Conservation (phyloP, 2,797 vertebrate genomes). For the Eulemur mongoz region DNA sequence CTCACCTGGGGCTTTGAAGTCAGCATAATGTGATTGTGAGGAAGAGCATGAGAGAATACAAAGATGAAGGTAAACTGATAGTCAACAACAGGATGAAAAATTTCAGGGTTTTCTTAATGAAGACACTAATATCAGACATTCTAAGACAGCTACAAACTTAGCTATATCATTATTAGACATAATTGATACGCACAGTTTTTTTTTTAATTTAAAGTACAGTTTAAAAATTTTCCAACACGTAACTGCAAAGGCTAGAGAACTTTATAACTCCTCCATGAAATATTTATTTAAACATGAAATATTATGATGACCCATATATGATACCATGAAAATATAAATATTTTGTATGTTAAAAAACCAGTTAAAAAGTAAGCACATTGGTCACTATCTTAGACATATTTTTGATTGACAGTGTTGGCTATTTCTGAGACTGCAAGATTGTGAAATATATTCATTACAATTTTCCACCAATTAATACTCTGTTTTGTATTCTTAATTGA, state of each 20-base stretch:
- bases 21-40: background rate
- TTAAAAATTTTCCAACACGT: background rate
- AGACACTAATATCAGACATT: background rate
- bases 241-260: background rate
- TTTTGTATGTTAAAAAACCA: background rate
- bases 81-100: background rate
- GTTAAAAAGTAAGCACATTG: background rate
- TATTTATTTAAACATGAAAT: background rate
- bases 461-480: background rate
- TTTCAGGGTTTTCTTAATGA: background rate
- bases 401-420: background rate
- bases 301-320: background rate
- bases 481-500: background rate
- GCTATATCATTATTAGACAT: background rate
- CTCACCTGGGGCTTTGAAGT: background rate
- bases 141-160: slow-evolving; percentile 4
- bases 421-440: background rate
- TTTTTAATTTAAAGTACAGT: background rate
- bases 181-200: background rate
- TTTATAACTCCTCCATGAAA: background rate
- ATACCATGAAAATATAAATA: slow-evolving; percentile 16
- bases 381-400: background rate
- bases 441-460: background rate
- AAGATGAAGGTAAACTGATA: background rate
- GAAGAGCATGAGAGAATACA: background rate